Percentiles rank a stretch among this genome's conserved stretches.
Conservation (phyloP, 2,888 invertebrate genomes). For the Athalia circularis region DNA sequence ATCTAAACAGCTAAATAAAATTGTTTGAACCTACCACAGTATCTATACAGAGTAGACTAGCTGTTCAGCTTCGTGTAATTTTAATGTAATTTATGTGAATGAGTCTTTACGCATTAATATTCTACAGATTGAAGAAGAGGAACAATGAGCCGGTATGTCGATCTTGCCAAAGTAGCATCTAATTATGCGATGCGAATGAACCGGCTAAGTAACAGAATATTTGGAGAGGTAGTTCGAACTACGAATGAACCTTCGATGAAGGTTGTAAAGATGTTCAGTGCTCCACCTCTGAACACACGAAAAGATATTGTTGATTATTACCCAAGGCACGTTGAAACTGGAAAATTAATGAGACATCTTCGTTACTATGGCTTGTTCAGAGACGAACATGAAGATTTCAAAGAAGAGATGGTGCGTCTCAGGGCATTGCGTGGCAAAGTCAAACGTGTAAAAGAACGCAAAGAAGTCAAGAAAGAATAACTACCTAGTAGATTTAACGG, state of each 20-base stretch:
- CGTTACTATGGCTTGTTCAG: constrained; percentile 87
- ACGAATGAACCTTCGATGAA: constrained; percentile 87
- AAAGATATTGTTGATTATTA: constrained; percentile 88
- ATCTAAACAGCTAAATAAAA: too few species aligned
- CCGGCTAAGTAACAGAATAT: constrained; percentile 89
- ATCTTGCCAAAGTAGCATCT: constrained; percentile 82
- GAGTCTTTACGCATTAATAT: background rate
- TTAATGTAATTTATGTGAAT: background rate
- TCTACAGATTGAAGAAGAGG: background rate
- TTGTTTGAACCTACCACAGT: too few species aligned
- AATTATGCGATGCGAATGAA: constrained; percentile 92
- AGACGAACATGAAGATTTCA: constrained; percentile 93
- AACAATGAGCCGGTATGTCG: constrained; percentile 80
- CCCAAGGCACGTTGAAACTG: constrained; percentile 88
- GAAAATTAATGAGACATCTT: constrained; percentile 82
- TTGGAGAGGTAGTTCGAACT: constrained; percentile 88
- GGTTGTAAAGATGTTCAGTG: constrained; percentile 86
- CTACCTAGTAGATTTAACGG: background rate
- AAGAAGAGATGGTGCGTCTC: constrained; percentile 88
- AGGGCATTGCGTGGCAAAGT: constrained; percentile 87
- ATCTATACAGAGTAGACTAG: too few species aligned
- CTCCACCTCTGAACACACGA: constrained; percentile 84
- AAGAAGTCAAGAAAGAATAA: constrained; percentile 54
- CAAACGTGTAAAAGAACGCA: constrained; percentile 72
- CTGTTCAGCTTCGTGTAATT: too few species aligned